Base-by-base conservation (phyloP, 2,888 invertebrate species). In the Tinea pellionella region DNA sequence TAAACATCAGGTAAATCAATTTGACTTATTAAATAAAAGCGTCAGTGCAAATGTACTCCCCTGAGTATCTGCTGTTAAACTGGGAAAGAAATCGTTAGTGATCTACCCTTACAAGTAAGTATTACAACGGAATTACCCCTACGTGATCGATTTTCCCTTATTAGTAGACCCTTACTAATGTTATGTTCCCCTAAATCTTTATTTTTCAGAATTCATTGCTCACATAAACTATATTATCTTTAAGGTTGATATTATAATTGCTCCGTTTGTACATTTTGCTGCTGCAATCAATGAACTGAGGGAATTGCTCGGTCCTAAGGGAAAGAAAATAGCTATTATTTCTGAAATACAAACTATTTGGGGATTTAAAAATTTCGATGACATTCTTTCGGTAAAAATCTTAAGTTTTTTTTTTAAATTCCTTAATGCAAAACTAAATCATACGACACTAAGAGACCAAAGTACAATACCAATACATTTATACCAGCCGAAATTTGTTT, bases 181-280 rank as follows among this genome's bases (percentile, higher is more conserved):
- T 24, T 24, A 2, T 24, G 6, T 24, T 24, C 24, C 24, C 24
- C 24, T 24, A 24, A 24, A 24, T 24, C 24, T 24, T 24, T 24
- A 24, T 24, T 24, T 24, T 24, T 24, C 3, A 24, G 24, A 24
- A 24, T 24, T 24, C 24, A 24, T 2, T 24, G 6, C 24, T 24
- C 6, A 24, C 6, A 24, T 24, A 6, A 37, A 37, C 37, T 37
- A 6, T 6, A 37, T 37, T 12, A 37, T 37, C 59, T 74, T 74
- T 63, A 67, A 87, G 87, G 63, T 86, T 41, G 87, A 87, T 64
- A 76, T 85, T 41, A 32, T 85, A 18, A 66, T 86, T 60, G 77
- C 80, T 29, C 69, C 84, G 11, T 84, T 81, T 67, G 77, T 74
- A 3, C 69, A 74, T 63, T 65, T 66, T 15, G 63, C 69, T 41